Evolutionary conservation across 2,888 invertebrate species (phyloP).

Genomic region (Cancer borealis): DNA sequence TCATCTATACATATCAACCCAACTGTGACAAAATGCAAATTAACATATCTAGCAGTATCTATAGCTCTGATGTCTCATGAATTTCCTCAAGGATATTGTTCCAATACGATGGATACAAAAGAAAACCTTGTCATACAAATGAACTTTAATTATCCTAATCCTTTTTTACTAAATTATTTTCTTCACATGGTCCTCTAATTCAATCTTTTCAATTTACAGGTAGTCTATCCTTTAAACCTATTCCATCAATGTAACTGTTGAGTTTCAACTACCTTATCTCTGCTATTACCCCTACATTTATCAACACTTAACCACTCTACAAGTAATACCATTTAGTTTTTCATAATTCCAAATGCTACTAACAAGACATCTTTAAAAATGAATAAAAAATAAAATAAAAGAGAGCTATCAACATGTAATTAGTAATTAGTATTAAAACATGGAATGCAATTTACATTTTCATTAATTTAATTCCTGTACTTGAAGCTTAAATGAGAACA

Average conservation of each 20-base stretch:
- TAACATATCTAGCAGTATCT: neutral
- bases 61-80: neutral
- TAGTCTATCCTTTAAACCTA: too few relatives aligned
- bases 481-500: neutral
- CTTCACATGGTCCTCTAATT: neutral
- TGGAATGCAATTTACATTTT: neutral
- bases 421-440: neutral
- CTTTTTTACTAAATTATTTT: too few relatives aligned
- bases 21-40: neutral
- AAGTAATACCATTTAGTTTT: neutral
- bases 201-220: neutral
- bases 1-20: neutral
- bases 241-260: neutral
- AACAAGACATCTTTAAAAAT: neutral
- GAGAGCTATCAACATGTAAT: neutral
- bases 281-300: neutral
- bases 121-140: neutral
- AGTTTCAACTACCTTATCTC: neutral
- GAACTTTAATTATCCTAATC: neutral
- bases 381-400: neutral
- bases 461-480: neutral
- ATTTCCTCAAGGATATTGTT: neutral
- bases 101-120: neutral
- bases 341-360: neutral
- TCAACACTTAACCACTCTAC: neutral